Conservation (phyloP, 2,797 vertebrate species). For the Parambassis ranga region DNA sequence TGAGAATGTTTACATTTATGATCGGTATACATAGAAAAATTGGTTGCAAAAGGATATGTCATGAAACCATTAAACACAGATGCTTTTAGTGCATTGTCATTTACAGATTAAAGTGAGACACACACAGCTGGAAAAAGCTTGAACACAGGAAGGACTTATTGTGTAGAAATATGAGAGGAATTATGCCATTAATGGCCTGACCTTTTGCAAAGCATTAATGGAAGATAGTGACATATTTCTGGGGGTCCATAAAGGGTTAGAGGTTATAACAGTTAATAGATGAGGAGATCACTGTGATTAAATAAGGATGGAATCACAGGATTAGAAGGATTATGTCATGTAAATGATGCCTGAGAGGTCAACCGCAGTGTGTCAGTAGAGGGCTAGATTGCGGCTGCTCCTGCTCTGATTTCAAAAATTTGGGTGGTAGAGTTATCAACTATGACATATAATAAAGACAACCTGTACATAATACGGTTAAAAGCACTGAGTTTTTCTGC, state of each 20-base stretch:
- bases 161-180: slow-evolving; percentile 38
- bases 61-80: background rate
- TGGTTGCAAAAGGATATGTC: slow-evolving; percentile 1
- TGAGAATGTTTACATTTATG: no score
- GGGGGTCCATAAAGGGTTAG: background rate
- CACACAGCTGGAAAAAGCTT: background rate
- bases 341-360: no score
- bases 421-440: no score
- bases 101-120: slow-evolving; percentile 23
- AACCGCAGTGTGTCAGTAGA: no score
- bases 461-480: no score
- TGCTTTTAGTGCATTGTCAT: slow-evolving; percentile 19
- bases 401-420: no score
- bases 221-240: slow-evolving; percentile 2
- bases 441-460: no score
- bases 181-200: slow-evolving; percentile 51
- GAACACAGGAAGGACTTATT: slow-evolving; percentile 53
- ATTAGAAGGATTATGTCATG: no score
- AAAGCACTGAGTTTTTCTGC: no score
- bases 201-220: slow-evolving; percentile 13
- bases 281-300: background rate
- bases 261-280: background rate
- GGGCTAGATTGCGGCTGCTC: no score
- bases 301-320: no score
- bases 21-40: no score